Evolutionary conservation across 2,888 invertebrate species (phyloP), one percentile per base, ranked within the genome.

Genomic region (Eilema griseolum): DNA sequence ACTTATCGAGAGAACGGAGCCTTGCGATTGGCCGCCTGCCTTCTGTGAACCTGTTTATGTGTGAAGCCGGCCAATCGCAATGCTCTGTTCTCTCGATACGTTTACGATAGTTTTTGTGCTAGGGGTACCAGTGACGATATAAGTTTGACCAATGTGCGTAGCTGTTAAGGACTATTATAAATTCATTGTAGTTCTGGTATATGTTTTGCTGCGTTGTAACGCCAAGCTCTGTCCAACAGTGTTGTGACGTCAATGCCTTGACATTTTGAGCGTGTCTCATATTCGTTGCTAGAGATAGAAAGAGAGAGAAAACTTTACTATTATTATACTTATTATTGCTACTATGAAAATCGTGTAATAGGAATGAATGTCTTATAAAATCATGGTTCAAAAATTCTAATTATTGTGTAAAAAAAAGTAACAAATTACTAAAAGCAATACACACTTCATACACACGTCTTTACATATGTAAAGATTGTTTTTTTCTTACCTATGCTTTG

Each of bases 81-180:
- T n/a, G n/a, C n/a, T n/a, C n/a, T n/a, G n/a, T n/a, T n/a, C n/a
- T n/a, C n/a, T n/a, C n/a, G n/a, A n/a, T n/a, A n/a, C n/a, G n/a
- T n/a, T n/a, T n/a, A n/a, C n/a, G n/a, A n/a, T n/a, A n/a, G n/a
- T n/a, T n/a, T n/a, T n/a, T n/a, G n/a, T n/a, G n/a, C n/a, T n/a
- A n/a, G n/a, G n/a, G n/a, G n/a, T n/a, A n/a, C n/a, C n/a, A n/a
- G n/a, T 73, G 67, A 69, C 66, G n/a, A 59, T 61, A 41, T 67
- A 71, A 69, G 68, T 72, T 75, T 77, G 81, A 82, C 79, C 82
- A 82, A 67, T 77, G 71, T 72, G 69, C 57, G 66, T 80, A 82
- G 79, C 81, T 73, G 72, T 59, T 77, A 79, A 76, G 74, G 57
- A 71, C 69, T 78, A 71, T 71, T 59, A 74, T 70, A 66, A 73